Evolutionary conservation across 2,888 invertebrate genomes (phyloP).

Genomic region (Mechanitis mazaeus): DNA sequence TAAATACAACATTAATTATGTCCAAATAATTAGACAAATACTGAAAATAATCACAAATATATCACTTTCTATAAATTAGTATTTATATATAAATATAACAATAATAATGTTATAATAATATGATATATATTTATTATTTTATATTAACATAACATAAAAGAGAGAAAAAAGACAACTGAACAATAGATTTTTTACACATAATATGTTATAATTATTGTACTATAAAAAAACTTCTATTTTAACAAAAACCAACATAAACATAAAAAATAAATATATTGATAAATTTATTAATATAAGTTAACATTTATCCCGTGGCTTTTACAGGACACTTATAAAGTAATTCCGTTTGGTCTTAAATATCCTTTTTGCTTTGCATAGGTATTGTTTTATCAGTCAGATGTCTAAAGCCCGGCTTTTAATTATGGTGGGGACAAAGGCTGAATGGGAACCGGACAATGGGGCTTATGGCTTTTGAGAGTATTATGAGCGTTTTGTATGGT

Average conservation of each 20-base stretch:
- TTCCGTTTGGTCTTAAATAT: background rate
- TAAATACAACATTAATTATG: too few species aligned
- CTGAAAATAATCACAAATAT: too few species aligned
- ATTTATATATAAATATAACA: too few species aligned
- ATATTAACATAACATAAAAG: too few species aligned
- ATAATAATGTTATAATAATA: too few species aligned
- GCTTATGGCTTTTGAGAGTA: constrained; percentile 24
- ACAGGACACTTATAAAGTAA: background rate
- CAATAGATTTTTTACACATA: too few species aligned
- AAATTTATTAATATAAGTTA: background rate
- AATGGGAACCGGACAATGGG: constrained; percentile 26
- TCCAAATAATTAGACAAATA: too few species aligned
- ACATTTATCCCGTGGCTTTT: background rate
- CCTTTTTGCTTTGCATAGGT: constrained; percentile 12
- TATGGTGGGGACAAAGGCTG: constrained; percentile 27
- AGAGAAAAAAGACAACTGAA: too few species aligned
- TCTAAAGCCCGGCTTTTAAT: constrained; percentile 26
- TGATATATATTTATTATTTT: too few species aligned
- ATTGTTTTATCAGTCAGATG: constrained; percentile 24
- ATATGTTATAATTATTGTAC: too few species aligned
- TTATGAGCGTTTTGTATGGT: constrained; percentile 10
- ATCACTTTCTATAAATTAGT: too few species aligned
- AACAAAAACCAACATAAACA: background rate
- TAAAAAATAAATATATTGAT: background rate
- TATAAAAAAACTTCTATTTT: too few species aligned